These are phyloP conservation scores for Haliclona indistincta DNA, from an alignment of 37 sponge, comb jelly and placozoan species.

Conservation along the genomic window DNA sequence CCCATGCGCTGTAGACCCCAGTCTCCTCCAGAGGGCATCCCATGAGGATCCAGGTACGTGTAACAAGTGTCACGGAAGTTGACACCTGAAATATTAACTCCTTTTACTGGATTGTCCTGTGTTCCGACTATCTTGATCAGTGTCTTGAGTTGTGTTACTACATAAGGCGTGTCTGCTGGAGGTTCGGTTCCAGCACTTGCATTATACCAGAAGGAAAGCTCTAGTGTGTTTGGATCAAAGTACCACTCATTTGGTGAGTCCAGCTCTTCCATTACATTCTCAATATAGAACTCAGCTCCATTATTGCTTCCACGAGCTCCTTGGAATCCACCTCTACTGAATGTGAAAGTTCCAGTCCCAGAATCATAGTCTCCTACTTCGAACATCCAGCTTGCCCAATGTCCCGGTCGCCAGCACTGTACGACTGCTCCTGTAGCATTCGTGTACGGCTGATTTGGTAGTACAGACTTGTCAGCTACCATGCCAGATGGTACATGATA, in stretches of 20 bases:
- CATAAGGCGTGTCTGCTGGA: conserved; percentile 6
- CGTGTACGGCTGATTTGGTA: conserved; percentile 31
- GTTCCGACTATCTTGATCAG: conserved; percentile 28
- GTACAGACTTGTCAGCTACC: conserved; percentile 29
- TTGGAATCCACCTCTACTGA: conserved; percentile 50
- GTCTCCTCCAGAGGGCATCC: conserved; percentile 43
- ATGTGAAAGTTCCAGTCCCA: conserved; percentile 14
- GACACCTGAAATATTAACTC: conserved; percentile 11
- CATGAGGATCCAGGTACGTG: conserved; percentile 51
- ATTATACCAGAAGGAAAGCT: conserved; percentile 41
- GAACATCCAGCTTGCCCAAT: conserved; percentile 61
- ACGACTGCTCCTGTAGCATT: conserved; percentile 23
- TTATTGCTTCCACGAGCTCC: conserved; percentile 42
- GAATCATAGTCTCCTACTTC: conserved; percentile 23
- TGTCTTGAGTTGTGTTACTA: conserved; percentile 15
- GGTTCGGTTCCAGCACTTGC: conserved; percentile 28
- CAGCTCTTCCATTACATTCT: conserved; percentile 60
- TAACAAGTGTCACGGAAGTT: conserved; percentile 32
- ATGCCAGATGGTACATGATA: conserved; percentile 40
- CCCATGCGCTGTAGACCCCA: conserved; percentile 26
- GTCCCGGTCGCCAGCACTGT: conserved; percentile 30
- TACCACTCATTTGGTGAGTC: conserved; percentile 61
- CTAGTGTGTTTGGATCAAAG: conserved; percentile 22
- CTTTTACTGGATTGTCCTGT: conserved; percentile 29
- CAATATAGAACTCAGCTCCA: conserved; percentile 48